These are phyloP conservation scores for Triplophysa rosa DNA, from an alignment of 2,113 vertebrate genomes.

Conservation along the genomic window DNA sequence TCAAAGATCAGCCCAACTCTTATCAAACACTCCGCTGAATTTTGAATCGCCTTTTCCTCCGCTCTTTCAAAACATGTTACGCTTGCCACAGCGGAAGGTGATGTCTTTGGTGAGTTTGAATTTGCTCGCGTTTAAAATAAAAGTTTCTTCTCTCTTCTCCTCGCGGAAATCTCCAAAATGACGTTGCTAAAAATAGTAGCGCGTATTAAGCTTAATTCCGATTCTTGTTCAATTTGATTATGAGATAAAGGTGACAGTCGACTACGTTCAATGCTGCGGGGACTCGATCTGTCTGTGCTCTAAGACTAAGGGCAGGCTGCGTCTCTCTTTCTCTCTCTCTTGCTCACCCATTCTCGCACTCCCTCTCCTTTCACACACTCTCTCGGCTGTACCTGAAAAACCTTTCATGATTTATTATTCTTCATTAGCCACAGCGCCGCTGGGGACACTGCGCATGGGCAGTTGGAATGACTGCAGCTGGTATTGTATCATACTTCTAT, in stretches of 20 bases:
- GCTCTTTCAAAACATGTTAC: constrained; percentile 24
- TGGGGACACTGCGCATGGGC: constrained; percentile 78
- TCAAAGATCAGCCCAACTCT: constrained; percentile 27
- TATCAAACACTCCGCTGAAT: constrained; percentile 28
- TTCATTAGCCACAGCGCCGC: constrained; percentile 78
- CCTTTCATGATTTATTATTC: constrained; percentile 82
- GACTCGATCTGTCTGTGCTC: constrained; percentile 72
- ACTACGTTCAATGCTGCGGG: constrained; percentile 77
- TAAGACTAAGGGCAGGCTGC: constrained; percentile 70
- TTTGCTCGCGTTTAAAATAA: constrained; percentile 59
- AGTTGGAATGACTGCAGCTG: constrained; percentile 67
- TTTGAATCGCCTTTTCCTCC: constrained; percentile 12
- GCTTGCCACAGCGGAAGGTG: neutral
- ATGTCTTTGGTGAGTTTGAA: constrained; percentile 53
- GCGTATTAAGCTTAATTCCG: constrained; percentile 61
- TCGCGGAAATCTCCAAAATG: constrained; percentile 49
- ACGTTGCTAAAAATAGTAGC: constrained; percentile 32
- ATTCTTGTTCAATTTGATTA: constrained; percentile 64
- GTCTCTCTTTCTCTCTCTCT: constrained; percentile 63
- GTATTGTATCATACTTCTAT: constrained; percentile 55
- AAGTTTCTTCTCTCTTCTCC: constrained; percentile 48
- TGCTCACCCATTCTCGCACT: constrained; percentile 65
- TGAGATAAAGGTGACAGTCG: constrained; percentile 69
- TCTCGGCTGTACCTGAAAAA: constrained; percentile 72
- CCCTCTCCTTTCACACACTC: constrained; percentile 57